Percentiles rank a stretch among this genome's conserved stretches.
Evolutionary conservation across 2,113 vertebrate species (phyloP).

Genomic region (Corydoras maculifer): DNA sequence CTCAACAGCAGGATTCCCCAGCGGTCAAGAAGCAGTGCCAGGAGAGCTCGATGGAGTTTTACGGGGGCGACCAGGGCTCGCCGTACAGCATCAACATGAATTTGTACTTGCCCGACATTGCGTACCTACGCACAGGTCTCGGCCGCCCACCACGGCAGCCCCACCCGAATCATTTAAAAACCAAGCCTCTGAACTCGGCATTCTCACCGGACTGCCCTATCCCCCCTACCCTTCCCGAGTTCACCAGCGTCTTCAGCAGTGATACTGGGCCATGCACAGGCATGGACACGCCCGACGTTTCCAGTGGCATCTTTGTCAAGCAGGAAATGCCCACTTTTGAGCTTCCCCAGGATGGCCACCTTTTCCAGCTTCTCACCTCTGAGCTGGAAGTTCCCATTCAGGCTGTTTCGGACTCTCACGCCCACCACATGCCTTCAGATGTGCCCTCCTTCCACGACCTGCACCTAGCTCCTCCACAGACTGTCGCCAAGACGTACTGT

Average conservation of each 20-base stretch:
- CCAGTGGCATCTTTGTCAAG: slow-evolving; percentile 86
- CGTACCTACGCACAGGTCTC: slow-evolving; percentile 86
- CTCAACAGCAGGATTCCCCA: slow-evolving; percentile 68
- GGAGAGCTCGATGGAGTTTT: slow-evolving; percentile 79
- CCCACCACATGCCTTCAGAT: slow-evolving; percentile 66
- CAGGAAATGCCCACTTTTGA: slow-evolving; percentile 88
- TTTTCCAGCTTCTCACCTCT: slow-evolving; percentile 88
- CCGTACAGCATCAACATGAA: slow-evolving; percentile 99
- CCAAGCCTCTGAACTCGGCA: slow-evolving; percentile 69
- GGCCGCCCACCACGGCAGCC: slow-evolving; percentile 75
- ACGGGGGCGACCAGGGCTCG: slow-evolving; percentile 77
- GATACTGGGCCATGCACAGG: slow-evolving; percentile 56
- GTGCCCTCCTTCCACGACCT: slow-evolving; percentile 72
- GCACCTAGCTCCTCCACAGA: slow-evolving; percentile 74
- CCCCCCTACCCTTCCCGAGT: slow-evolving; percentile 83
- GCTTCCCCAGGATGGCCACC: slow-evolving; percentile 75
- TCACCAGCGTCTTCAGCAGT: slow-evolving; percentile 92
- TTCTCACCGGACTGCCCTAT: slow-evolving; percentile 77
- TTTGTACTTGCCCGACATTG: slow-evolving; percentile 86
- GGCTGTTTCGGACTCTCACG: slow-evolving; percentile 53
- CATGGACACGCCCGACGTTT: slow-evolving; percentile 52
- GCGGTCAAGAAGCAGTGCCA: slow-evolving; percentile 82
- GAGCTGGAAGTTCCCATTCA: slow-evolving; percentile 79
- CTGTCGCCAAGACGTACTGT: slow-evolving; percentile 79
- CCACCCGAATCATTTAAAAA: slow-evolving; percentile 77